phyloP scores from a whole-genome alignment of 2,797 vertebrate species.

The Cuniculus paca region DNA sequence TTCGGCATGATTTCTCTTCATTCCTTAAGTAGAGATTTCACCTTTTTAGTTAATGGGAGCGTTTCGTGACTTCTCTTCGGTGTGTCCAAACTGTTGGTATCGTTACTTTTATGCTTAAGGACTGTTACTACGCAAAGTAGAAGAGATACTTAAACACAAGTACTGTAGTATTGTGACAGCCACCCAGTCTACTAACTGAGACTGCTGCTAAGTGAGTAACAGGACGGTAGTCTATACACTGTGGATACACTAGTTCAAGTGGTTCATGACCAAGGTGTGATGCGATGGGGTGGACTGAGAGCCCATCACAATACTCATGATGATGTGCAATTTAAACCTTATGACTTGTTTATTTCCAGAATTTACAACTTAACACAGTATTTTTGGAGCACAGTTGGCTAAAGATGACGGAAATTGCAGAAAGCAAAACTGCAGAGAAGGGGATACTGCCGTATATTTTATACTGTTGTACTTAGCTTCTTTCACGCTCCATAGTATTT shows the following conservation, averaged over 20 bases:
- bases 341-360: neutral
- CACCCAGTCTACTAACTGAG: neutral
- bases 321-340: neutral
- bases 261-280: too few relatives aligned
- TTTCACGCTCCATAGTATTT: neutral
- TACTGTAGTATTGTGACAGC: neutral
- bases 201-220: neutral
- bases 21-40: neutral
- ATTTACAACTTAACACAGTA: neutral
- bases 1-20: neutral
- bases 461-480: neutral
- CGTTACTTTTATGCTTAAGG: neutral
- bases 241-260: neutral
- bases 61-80: neutral
- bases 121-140: neutral
- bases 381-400: neutral
- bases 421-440: neutral
- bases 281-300: neutral
- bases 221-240: neutral
- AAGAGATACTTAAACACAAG: neutral
- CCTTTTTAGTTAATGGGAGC: neutral
- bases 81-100: neutral
- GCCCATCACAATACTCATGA: neutral
- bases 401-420: neutral
- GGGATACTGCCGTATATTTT: neutral